A percentile compares a stretch with the other conserved stretches of the same genome.
Conservation (phyloP, 2,888 invertebrate genomes). For the Plagodis dolabraria region DNA sequence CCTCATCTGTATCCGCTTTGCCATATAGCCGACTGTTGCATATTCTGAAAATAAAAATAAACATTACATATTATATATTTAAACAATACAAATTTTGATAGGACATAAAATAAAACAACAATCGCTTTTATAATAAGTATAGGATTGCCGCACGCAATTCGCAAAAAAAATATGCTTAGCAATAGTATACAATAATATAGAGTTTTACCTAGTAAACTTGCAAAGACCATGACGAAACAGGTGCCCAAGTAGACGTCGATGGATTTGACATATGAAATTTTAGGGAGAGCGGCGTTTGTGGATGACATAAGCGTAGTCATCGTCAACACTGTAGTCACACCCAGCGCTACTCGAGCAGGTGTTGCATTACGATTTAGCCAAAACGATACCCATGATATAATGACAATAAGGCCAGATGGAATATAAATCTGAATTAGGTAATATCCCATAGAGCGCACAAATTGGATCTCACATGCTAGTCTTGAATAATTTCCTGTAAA, state of each 20-base stretch:
- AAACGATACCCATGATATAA: conserved; percentile 98
- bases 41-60: conserved; percentile 90
- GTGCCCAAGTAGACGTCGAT: conserved; percentile 99
- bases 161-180: neutral
- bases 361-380: conserved; percentile 98
- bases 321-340: conserved; percentile 97
- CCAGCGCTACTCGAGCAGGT: conserved; percentile 96
- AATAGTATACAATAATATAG: neutral
- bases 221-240: conserved; percentile 99
- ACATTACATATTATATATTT: conserved; percentile 31
- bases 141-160: neutral
- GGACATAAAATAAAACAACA: neutral
- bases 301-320: conserved; percentile 99
- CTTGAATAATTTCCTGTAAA: conserved; percentile 97
- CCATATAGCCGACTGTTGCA: conserved; percentile 99
- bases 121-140: neutral
- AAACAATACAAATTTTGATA: neutral
- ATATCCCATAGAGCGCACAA: conserved; percentile 99
- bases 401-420: conserved; percentile 98
- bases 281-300: conserved; percentile 97
- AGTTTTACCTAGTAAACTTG: conserved; percentile 95
- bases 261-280: conserved; percentile 98
- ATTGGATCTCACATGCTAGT: conserved; percentile 97
- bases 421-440: conserved; percentile 99
- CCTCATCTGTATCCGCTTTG: conserved; percentile 98